Evolutionary conservation across 2,797 vertebrate genomes (phyloP), one percentile per base, ranked within the genome.

Genomic region (Varecia variegata): DNA sequence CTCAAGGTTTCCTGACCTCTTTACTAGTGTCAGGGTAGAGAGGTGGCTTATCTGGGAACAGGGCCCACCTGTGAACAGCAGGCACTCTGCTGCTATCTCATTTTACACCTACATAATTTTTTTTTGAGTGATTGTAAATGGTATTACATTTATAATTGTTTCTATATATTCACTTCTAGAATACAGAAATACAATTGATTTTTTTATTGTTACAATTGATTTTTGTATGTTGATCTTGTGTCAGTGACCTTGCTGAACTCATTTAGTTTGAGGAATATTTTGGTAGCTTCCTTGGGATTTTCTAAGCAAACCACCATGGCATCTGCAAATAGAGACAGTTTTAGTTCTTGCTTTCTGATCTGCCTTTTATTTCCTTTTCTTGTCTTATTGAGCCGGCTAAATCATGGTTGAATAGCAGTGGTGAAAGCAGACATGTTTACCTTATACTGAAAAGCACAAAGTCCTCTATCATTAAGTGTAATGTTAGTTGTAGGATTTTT

Each of bases 1-100:
- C 88, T 95, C 95, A 96, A 88, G 88, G 56, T 97, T 97, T 94
- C 76, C 94, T 98, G 97, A 98, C 97, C 96, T 96, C 94, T 96
- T 98, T 97, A 73, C 95, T 94, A 60, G 52, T 93, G 92, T 97
- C 93, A 86, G 54, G 77, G 83, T 94, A 40, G 83, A 94, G 83
- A 89, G 52, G 90, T 38, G 38, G 70, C 85, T 97, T 93, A 62
- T 84, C 60, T 92, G 65, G 79, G 82, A 91, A 84, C 3, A 8
- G 89, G 45, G 32, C 95, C 90, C 30, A 80, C 35, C 32, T 40
- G 60, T 54, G 84, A 82, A 18, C 5, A 67, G 38, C 30, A 23
- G 2, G 54, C 88, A 40, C 38, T 88, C 43, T 35, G 40, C 2
- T 77, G 38, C 62, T 40, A 0, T 7, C 35, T 68, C 12, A 9